Evolutionary conservation across 2,888 invertebrate species (phyloP).

Genomic region (Therioaphis trifolii): DNA sequence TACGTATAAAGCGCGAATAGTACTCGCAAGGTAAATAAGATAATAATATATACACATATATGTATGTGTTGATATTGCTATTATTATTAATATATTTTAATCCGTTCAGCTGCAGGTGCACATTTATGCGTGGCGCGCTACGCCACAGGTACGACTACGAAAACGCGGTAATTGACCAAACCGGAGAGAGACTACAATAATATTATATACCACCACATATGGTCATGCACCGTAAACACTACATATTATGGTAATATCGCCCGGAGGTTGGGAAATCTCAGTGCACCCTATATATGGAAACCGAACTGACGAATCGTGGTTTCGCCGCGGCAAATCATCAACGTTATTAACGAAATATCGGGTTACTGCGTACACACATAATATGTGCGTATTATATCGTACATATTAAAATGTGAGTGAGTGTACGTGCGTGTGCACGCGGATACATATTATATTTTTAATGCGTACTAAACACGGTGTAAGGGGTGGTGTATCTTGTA

Average conservation of each 20-base stretch:
- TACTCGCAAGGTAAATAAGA: no score
- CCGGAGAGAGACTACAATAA: slow-evolving; percentile 68
- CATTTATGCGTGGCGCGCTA: no score
- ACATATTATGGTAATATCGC: slow-evolving; percentile 17
- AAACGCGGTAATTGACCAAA: slow-evolving; percentile 67
- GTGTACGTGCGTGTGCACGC: no score
- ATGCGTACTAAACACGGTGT: no score
- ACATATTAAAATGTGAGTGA: no score
- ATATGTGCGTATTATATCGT: not conserved
- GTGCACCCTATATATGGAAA: slow-evolving; percentile 19
- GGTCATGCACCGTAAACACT: slow-evolving; percentile 71
- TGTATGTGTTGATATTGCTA: no score
- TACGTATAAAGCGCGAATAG: no score
- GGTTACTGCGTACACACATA: not conserved
- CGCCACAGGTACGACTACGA: not conserved
- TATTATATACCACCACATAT: slow-evolving; percentile 85
- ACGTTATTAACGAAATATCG: not conserved
- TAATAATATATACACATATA: no score
- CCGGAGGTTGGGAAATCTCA: slow-evolving; percentile 10
- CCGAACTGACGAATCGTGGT: not conserved
- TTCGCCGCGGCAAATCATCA: not conserved
- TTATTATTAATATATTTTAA: not conserved
- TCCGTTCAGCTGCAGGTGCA: not conserved
- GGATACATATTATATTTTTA: no score
- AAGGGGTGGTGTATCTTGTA: no score